Percentiles rank a stretch among this genome's conserved stretches.
phyloP scores from a whole-genome alignment of 2,888 invertebrate genomes.

The Amaurobius ferox region DNA sequence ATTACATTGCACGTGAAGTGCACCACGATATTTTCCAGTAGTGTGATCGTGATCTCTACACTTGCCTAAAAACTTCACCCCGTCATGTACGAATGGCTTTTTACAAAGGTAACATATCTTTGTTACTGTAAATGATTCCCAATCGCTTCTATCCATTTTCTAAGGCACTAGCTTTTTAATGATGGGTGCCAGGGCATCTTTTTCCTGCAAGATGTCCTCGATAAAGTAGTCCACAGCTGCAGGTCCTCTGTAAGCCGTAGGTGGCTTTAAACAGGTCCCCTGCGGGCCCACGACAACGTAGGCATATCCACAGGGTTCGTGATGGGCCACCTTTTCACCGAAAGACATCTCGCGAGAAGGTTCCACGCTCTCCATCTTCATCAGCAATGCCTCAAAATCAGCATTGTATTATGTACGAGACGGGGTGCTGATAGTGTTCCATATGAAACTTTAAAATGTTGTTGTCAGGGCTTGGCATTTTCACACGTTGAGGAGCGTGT shows the following conservation, averaged over 20 bases:
- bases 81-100: not conserved
- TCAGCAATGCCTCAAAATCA: not conserved
- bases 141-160: not conserved
- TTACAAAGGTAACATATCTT: not conserved
- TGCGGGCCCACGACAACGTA: not conserved
- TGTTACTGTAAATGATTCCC: not conserved
- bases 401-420: not conserved
- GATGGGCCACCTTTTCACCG: not conserved
- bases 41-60: not conserved
- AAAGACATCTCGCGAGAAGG: too few relatives aligned
- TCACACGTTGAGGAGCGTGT: not conserved
- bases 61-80: too few relatives aligned
- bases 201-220: not conserved
- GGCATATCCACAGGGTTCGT: not conserved
- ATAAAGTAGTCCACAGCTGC: not conserved
- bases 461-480: not conserved
- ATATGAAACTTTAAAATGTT: not conserved
- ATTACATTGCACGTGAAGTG: not conserved
- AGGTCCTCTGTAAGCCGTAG: not conserved
- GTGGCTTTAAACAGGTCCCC: not conserved
- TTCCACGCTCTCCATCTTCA: too few relatives aligned
- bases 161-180: not conserved
- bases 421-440: not conserved
- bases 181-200: not conserved
- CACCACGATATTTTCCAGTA: not conserved